Conservation (phyloP, 2,113 vertebrate genomes). For the Pagrus major region DNA sequence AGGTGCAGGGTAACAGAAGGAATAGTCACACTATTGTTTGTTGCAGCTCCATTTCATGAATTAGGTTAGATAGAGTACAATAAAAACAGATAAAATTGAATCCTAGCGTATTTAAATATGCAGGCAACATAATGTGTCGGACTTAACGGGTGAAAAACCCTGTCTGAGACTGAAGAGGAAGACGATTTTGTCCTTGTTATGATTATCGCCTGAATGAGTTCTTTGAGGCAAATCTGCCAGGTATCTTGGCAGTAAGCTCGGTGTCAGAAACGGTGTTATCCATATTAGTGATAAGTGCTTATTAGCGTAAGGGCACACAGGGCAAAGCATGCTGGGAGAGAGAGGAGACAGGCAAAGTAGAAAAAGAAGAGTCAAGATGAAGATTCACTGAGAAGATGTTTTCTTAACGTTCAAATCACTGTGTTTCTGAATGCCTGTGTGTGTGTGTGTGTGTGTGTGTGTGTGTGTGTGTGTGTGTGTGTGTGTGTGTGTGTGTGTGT, state of each 20-base stretch:
- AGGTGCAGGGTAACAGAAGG: slow-evolving; percentile 1
- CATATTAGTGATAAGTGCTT: slow-evolving; percentile 51
- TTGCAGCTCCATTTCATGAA: slow-evolving; percentile 3
- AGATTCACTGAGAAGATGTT: neutral
- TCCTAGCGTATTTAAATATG: slow-evolving; percentile 2
- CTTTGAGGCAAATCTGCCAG: slow-evolving; percentile 48
- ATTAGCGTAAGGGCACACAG: slow-evolving; percentile 41
- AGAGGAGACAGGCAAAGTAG: neutral
- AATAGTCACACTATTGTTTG: neutral
- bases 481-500: neutral
- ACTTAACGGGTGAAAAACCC: slow-evolving; percentile 1
- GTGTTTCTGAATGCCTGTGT: neutral
- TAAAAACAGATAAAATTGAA: slow-evolving; percentile 16
- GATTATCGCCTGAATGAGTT: slow-evolving; percentile 43
- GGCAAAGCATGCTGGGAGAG: slow-evolving; percentile 34
- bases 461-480: slow-evolving; percentile 7
- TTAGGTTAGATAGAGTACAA: neutral
- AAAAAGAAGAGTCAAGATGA: neutral
- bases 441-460: neutral
- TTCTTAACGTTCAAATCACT: neutral
- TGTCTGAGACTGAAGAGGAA: slow-evolving; percentile 16
- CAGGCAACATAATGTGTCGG: neutral
- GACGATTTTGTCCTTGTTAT: slow-evolving; percentile 6
- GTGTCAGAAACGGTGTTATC: slow-evolving; percentile 31
- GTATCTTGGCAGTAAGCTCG: slow-evolving; percentile 43